A percentile compares a stretch with the other conserved stretches of the same genome.
phyloP scores from a whole-genome alignment of 2,797 vertebrate species.

The Erethizon dorsatum region DNA sequence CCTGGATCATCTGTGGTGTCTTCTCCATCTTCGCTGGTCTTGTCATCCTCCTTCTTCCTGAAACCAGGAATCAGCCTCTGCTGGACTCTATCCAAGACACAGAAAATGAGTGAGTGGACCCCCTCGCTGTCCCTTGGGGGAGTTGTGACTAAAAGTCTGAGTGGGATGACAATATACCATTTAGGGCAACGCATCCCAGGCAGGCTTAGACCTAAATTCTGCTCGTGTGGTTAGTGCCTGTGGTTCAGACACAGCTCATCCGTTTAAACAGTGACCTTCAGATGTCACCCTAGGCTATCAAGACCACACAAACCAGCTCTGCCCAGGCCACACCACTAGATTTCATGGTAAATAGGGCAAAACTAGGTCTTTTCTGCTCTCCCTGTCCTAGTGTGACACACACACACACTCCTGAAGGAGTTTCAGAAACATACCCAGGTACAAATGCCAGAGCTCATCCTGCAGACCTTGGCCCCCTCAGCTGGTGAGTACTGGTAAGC shows the following conservation, averaged over 20 bases:
- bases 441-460: neutral
- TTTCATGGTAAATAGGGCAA: neutral
- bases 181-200: no score
- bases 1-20: conserved; percentile 91
- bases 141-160: neutral
- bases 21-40: conserved; percentile 86
- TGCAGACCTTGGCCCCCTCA: no score
- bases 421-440: neutral
- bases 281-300: neutral
- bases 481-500: neutral
- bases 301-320: neutral
- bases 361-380: neutral
- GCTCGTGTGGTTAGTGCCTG: neutral
- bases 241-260: neutral
- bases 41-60: conserved; percentile 90
- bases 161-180: neutral
- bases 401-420: neutral
- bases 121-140: no score
- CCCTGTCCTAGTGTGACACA: neutral
- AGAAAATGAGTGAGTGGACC: conserved; percentile 85
- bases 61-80: conserved; percentile 91
- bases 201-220: neutral
- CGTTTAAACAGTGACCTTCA: neutral
- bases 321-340: no score
- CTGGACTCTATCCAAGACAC: conserved; percentile 92